Evolutionary conservation across 2,113 vertebrate genomes (phyloP), one percentile per base, ranked within the genome.

Genomic region (Dipodomys spectabilis): DNA sequence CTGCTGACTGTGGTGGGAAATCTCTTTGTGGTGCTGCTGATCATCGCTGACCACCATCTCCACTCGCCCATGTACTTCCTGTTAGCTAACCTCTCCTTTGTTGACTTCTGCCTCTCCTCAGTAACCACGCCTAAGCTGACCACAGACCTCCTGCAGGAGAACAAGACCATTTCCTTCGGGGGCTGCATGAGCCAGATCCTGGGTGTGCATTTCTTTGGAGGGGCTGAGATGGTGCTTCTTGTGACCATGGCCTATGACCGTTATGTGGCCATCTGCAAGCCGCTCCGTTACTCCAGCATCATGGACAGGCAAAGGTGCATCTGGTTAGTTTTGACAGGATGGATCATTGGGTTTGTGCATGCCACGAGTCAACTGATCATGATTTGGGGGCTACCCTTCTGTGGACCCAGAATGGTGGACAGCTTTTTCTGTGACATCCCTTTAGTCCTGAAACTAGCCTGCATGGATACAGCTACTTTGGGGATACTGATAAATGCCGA

Each of bases 211-310:
- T 73, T 92, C 4, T 91, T 97, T 90, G 87, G 3, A n/a, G 91
- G 87, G 0, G 69, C 84, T 10, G 97, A 97, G 65, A 95, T 97
- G 83, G 91, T 96, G 2, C 88, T 97, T 19, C 95, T 97, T 2
- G 95, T 97, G 68, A 68, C 95, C 60, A 97, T 97, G 97, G 96
- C 95, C 2, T 90, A 96, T 74, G 96, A 97, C 45, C 79, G 89
- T 0, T 97, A 96, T 44, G 93, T 97, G 82, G 97, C 96, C 71
- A 97, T 97, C 73, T 97, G 97, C 39, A 96, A 95, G 22, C 97
- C 97, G 11, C 95, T 97, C 2, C 82, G 62, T 68, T 97, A 97
- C 39, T 69, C 78, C 57, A 90, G 69, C 28, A 73, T 96, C 27
- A 87, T 97, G 90, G 81, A 68, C 86, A 93, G 79, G 73, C 27